phyloP scores from a whole-genome alignment of 2,797 vertebrate genomes.

The Sebastes hubbsi region DNA sequence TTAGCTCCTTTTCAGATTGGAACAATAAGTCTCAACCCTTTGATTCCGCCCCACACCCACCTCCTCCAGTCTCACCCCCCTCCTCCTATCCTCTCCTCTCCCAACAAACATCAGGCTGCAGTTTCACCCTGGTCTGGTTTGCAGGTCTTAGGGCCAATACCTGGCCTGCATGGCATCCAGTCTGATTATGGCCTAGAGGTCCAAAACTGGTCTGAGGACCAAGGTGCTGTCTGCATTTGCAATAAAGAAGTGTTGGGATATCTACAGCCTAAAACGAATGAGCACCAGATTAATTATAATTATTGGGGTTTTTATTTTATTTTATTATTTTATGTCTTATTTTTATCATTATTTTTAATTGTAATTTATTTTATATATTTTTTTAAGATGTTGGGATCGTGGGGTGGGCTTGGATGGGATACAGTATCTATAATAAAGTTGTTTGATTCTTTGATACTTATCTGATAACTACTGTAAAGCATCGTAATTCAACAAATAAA shows the following conservation, averaged over 20 bases:
- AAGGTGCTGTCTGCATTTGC: conserved; percentile 22
- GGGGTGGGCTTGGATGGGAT: no score
- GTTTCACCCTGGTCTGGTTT: conserved; percentile 67
- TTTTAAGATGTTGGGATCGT: no score
- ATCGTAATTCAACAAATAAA: no score
- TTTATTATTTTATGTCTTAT: no score
- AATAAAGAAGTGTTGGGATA: neutral
- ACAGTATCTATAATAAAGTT: no score
- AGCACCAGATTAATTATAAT: neutral
- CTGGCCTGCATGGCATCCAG: conserved; percentile 1
- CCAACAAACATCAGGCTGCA: conserved; percentile 66
- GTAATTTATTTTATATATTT: no score
- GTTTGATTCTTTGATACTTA: no score
- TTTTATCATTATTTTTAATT: no score
- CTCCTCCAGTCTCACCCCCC: neutral
- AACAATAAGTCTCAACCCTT: conserved; percentile 86
- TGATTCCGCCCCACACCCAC: conserved; percentile 80
- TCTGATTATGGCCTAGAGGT: conserved; percentile 32
- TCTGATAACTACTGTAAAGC: no score
- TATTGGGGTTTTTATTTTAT: no score
- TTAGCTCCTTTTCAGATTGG: conserved; percentile 85
- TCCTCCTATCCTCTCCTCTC: neutral
- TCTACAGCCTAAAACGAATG: neutral
- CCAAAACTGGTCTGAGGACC: conserved; percentile 41
- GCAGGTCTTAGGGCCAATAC: neutral